phyloP scores from a whole-genome alignment of 2,797 vertebrate genomes.

The Hipposideros larvatus region DNA sequence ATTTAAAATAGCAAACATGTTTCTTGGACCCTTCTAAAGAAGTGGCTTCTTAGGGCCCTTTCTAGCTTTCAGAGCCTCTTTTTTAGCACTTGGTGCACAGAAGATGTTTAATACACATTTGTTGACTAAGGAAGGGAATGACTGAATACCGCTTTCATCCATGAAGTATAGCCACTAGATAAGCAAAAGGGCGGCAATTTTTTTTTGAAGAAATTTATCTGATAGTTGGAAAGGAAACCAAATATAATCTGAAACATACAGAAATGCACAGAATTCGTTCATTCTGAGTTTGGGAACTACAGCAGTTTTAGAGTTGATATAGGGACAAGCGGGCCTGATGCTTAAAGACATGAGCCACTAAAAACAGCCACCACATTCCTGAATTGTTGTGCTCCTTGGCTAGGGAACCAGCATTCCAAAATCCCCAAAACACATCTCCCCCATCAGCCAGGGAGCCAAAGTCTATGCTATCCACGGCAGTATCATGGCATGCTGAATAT shows the following conservation, averaged over 20 bases:
- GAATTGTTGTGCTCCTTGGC: slow-evolving; percentile 75
- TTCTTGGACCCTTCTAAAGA: not conserved
- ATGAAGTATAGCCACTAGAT: slow-evolving; percentile 19
- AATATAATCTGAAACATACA: slow-evolving; percentile 37
- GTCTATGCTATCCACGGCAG: not conserved
- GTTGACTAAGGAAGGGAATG: slow-evolving; percentile 28
- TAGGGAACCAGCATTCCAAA: slow-evolving; percentile 75
- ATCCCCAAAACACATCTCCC: slow-evolving; percentile 65
- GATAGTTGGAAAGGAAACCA: slow-evolving; percentile 27
- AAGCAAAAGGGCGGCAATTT: slow-evolving; percentile 12
- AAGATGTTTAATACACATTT: slow-evolving; percentile 45
- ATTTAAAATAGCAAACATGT: slow-evolving; percentile 54
- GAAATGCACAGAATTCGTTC: slow-evolving; percentile 50
- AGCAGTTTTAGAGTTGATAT: slow-evolving; percentile 68
- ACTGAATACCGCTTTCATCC: not conserved
- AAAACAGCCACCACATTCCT: slow-evolving; percentile 79
- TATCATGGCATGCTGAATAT: slow-evolving; percentile 64
- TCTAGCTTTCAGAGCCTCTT: not conserved
- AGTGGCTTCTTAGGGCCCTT: not conserved
- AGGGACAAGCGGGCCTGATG: slow-evolving; percentile 65
- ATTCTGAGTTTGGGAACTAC: slow-evolving; percentile 50
- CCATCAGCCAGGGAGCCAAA: slow-evolving; percentile 43
- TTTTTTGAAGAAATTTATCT: slow-evolving; percentile 54
- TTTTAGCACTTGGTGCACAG: not conserved
- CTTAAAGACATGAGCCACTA: slow-evolving; percentile 72